These are phyloP conservation scores for Maconellicoccus hirsutus DNA, from an alignment of 1,140 invertebrate species.

Conservation along the genomic window DNA sequence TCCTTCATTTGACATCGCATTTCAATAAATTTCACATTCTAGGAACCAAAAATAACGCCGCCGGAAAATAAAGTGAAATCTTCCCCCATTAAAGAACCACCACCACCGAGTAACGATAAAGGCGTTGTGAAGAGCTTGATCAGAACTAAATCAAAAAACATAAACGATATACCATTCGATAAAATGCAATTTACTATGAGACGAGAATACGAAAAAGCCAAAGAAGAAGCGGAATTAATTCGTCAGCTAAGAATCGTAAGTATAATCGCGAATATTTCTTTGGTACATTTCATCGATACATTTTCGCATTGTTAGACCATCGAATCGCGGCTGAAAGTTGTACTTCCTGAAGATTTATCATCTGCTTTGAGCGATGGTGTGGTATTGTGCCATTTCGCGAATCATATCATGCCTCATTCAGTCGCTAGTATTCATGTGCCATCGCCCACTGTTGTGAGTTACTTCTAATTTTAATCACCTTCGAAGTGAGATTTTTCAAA, in stretches of 20 bases:
- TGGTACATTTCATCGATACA: background rate
- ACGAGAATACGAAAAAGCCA: constrained; percentile 75
- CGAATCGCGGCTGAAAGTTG: constrained; percentile 78
- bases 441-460: constrained; percentile 77
- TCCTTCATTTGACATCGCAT: background rate
- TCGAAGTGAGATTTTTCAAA: background rate
- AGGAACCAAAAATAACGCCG: background rate
- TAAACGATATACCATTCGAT: constrained; percentile 47
- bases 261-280: constrained; percentile 24
- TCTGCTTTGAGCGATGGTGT: constrained; percentile 79
- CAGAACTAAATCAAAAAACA: constrained; percentile 29
- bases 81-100: background rate
- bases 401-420: constrained; percentile 75
- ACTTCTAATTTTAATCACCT: background rate
- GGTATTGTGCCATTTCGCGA: constrained; percentile 84
- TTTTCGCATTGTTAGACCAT: constrained; percentile 53
- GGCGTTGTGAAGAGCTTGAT: background rate
- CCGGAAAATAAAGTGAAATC: background rate
- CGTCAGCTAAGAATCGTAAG: constrained; percentile 70
- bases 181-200: constrained; percentile 85
- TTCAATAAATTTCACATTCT: background rate
- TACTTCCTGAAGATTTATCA: constrained; percentile 73
- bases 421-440: constrained; percentile 90
- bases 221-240: constrained; percentile 76
- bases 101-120: background rate